A percentile compares a stretch with the other conserved stretches of the same genome.
Conservation (phyloP, 1,140 invertebrate species). For the Gryllus bimaculatus region DNA sequence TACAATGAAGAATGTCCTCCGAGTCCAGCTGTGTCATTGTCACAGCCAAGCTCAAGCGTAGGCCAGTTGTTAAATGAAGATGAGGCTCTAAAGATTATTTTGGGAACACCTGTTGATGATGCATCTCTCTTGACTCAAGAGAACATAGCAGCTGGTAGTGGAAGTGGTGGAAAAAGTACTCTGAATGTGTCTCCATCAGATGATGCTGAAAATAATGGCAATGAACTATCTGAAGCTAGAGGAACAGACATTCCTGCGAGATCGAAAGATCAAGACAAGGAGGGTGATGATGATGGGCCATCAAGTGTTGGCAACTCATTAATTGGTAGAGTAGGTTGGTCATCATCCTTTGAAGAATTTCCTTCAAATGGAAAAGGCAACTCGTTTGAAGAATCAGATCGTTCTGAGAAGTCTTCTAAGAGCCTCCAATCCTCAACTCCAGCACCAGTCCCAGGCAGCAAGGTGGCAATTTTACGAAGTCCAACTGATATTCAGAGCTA, state of each 20-base stretch:
- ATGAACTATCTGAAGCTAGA: background rate
- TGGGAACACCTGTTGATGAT: slow-evolving; percentile 20
- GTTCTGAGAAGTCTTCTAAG: slow-evolving; percentile 27
- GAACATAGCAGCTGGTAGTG: background rate
- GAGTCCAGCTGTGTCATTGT: slow-evolving; percentile 27
- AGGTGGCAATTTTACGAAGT: slow-evolving; percentile 12
- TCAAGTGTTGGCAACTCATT: slow-evolving; percentile 52
- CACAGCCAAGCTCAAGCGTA: slow-evolving; percentile 33
- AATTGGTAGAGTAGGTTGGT: slow-evolving; percentile 55
- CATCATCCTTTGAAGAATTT: slow-evolving; percentile 47
- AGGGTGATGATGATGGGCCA: slow-evolving; percentile 47
- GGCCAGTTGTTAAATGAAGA: slow-evolving; percentile 36
- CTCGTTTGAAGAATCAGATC: slow-evolving; percentile 4
- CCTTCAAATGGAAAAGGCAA: slow-evolving; percentile 24
- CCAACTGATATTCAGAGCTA: slow-evolving; percentile 36
- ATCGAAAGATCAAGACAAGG: slow-evolving; percentile 21
- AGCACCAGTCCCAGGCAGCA: background rate
- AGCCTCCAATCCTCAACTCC: background rate
- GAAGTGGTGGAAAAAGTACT: background rate
- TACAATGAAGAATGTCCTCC: slow-evolving; percentile 28
- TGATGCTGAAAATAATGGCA: slow-evolving; percentile 5
- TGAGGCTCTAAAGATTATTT: slow-evolving; percentile 29
- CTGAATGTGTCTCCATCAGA: background rate
- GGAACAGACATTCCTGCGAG: slow-evolving; percentile 15
- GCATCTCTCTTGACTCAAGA: background rate